phyloP scores from a whole-genome alignment of 2,797 vertebrate genomes.

The Coendou prehensilis region DNA sequence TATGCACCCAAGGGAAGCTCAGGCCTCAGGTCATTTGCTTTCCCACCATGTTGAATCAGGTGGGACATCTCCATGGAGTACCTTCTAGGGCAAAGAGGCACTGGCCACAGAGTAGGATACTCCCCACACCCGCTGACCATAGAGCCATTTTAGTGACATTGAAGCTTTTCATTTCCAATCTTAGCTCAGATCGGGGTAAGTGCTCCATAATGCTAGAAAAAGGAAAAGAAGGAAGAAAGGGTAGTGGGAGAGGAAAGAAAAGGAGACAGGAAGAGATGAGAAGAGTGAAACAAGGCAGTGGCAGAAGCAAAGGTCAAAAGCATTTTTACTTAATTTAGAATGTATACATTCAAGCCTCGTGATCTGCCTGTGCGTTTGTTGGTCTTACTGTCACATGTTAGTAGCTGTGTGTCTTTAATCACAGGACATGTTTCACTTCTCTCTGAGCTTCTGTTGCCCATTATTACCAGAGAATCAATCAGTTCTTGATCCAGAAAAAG shows the following conservation, averaged over 20 bases:
- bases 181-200: not conserved
- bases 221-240: not conserved
- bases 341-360: not conserved
- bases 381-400: not conserved
- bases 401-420: not conserved
- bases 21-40: not conserved
- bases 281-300: not conserved
- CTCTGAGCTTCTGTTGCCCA: not conserved
- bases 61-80: not conserved
- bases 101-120: not conserved
- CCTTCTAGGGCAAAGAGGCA: not conserved
- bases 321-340: slow-evolving; percentile 14
- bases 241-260: not conserved
- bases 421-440: not conserved
- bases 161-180: not conserved
- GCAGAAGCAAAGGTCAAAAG: not conserved
- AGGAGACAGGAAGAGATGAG: not conserved
- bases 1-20: rapidly evolving
- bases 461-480: not conserved
- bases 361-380: not conserved
- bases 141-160: not conserved
- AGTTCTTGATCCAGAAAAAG: not conserved
- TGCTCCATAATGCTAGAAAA: not conserved
- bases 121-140: not conserved
- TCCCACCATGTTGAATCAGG: not conserved